Evolutionary conservation across 2,888 invertebrate genomes (phyloP).

Genomic region (Thalpophila matura): DNA sequence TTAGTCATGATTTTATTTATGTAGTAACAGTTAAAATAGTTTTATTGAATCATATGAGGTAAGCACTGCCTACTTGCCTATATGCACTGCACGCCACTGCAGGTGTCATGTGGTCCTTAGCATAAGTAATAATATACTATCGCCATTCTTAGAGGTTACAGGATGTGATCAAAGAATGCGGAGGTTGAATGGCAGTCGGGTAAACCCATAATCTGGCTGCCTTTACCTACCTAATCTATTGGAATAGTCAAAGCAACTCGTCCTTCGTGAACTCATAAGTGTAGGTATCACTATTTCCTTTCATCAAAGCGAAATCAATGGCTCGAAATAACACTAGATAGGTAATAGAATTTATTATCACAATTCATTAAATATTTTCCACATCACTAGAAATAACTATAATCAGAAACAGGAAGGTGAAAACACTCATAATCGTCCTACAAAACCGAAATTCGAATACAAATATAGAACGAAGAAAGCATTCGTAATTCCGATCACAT

Average conservation of each 20-base stretch:
- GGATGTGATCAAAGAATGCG: slow-evolving; percentile 17
- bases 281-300: slow-evolving; percentile 19
- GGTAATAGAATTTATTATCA: background rate
- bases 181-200: background rate
- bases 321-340: slow-evolving; percentile 8
- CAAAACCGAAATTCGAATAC: slow-evolving; percentile 52
- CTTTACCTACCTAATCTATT: slow-evolving; percentile 6
- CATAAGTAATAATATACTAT: background rate
- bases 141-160: background rate
- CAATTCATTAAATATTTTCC: background rate
- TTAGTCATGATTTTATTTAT: too few species aligned
- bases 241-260: slow-evolving; percentile 31
- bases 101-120: background rate
- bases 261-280: slow-evolving; percentile 8
- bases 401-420: slow-evolving; percentile 42
- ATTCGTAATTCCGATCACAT: slow-evolving; percentile 61
- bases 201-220: slow-evolving; percentile 20
- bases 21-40: too few species aligned
- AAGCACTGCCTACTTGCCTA: too few species aligned
- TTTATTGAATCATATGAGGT: too few species aligned
- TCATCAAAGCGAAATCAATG: slow-evolving; percentile 14
- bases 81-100: too few species aligned
- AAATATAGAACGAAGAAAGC: slow-evolving; percentile 58
- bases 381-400: background rate
- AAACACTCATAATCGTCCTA: slow-evolving; percentile 47